Base-by-base conservation (phyloP, 2,888 invertebrate genomes). In the Theristus sp. region DNA sequence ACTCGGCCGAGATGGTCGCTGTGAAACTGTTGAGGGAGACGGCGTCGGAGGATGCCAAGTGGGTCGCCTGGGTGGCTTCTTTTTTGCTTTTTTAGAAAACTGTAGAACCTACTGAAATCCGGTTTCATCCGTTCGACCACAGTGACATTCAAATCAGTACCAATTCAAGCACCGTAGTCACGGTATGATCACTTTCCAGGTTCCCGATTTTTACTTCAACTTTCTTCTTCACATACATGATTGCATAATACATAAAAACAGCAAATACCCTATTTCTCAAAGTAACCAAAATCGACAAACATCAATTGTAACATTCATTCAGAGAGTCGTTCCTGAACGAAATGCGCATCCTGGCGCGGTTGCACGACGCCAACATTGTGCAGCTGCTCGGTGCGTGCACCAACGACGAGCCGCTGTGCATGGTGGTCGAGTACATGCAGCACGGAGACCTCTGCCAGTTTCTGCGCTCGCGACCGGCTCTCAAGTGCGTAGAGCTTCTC, bases 351-450 rank as follows among this genome's bases (percentile, higher is more conserved):
- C 78, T 89, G 70, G 84, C 87, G 1, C 84, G 86, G n/a, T 76
- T 89, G 59, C 84, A 85, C 63, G 87, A 89, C 75, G 82, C 84
- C 47, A 88, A 89, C 76, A 81, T 89, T 64, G 86, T 86, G 55
- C 81, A 86, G 64, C 84, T 88, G 65, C 81, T 89, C 60, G 89
- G 87, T 26, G 80, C 87, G 67, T 87, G 87, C 73, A 83, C 84
- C 55, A 80, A 83, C 49, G 84, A 87, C 67, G 87, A 88, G 71
- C 88, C 88, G 6, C 83, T 86, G 70, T 86, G 86, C 75, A 85
- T 87, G 67, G 82, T 88, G n/a, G 83, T 87, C 67, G 88, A 89
- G 75, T 87, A 88, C 74, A 85, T 86, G 70, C 85, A 87, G 74
- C 83, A 84, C 65, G 87, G 86, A 28, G 87, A 87, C 72, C 80